phyloP scores from a whole-genome alignment of 2,888 invertebrate species.

The Merodon equestris region DNA sequence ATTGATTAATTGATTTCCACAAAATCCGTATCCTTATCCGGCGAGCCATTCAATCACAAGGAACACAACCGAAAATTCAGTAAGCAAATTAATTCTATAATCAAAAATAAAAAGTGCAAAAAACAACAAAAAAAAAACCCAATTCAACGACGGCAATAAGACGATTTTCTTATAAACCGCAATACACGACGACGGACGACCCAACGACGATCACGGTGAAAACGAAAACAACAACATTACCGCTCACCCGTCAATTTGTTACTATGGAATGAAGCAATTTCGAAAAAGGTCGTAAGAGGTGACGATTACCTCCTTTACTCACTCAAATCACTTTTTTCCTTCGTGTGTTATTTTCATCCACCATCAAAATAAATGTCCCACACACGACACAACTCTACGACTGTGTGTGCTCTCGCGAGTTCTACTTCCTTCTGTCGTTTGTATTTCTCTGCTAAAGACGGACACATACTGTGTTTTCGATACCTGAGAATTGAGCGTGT shows the following conservation, averaged over 20 bases:
- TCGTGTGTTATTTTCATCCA: slow-evolving; percentile 31
- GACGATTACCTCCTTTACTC: slow-evolving; percentile 60
- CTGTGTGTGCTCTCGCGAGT: slow-evolving; percentile 40
- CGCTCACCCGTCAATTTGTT: slow-evolving; percentile 63
- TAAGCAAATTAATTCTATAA: too few relatives aligned
- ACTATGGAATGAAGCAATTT: slow-evolving; percentile 64
- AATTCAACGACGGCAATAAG: slow-evolving; percentile 3
- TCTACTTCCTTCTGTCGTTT: slow-evolving; percentile 20
- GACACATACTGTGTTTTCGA: slow-evolving; percentile 13
- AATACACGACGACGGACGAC: slow-evolving; percentile 45
- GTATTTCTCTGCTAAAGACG: slow-evolving; percentile 21
- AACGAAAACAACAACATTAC: slow-evolving; percentile 56
- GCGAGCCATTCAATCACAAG: too few relatives aligned
- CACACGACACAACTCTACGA: slow-evolving; percentile 23
- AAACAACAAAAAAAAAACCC: not conserved
- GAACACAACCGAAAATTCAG: too few relatives aligned
- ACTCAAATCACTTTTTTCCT: not conserved
- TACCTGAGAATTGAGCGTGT: slow-evolving; percentile 19
- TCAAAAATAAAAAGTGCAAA: too few relatives aligned
- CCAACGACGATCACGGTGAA: slow-evolving; percentile 35
- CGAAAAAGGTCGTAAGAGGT: slow-evolving; percentile 61
- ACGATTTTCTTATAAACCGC: not conserved
- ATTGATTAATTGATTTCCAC: too few relatives aligned
- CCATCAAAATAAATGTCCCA: slow-evolving; percentile 36
- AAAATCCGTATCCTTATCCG: too few relatives aligned